Evolutionary conservation across 2,888 invertebrate species (phyloP), one percentile per base, ranked within the genome.

Genomic region (Diaprepes abbreviatus): DNA sequence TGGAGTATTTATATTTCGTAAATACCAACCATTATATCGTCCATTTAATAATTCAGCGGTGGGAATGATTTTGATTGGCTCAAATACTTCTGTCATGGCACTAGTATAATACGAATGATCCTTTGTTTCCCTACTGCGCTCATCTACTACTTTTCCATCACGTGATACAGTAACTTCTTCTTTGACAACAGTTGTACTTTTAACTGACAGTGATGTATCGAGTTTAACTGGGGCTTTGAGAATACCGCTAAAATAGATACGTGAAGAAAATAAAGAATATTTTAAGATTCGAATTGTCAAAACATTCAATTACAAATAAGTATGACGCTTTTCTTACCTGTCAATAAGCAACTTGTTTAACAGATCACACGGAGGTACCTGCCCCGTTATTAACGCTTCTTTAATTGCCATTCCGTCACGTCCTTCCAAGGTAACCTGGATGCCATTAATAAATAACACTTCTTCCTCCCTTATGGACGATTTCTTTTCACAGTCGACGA

Each of bases 381-480:
- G 89, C 10, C 91, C 91, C 54, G 89, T 89, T 74, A 91, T 86
- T 75, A 92, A 85, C 2, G 91, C 91, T 63, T 89, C 88, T 77
- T 90, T 88, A 50, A 92, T 91, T 14, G 90, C 90, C 57, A 87
- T 85, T 7, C 91, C 91, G 79, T 91, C 91, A 69, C 88, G 86
- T 10, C 91, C 91, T 31, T 72, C 67, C 35, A 73, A 40, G 5
- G 54, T 60, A 5, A 73, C 70, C 9, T 67, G 70, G 28, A 73
- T 73, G 3, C 92, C 92, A 82, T 92, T 92, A 76, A 92, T 91
- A 76, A 90, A 85, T 43, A 92, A 83, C 63, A 91, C 88, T 82
- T 92, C 92, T 79, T 92, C 92, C 80, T 91, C 90, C 67, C 89
- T 87, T 63, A 91, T 88, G 64, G 89, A 88, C n/a, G 91, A 90